These are phyloP conservation scores for Microcebus tavaratra DNA, from an alignment of 2,113 vertebrate genomes.

Conservation along the genomic window DNA sequence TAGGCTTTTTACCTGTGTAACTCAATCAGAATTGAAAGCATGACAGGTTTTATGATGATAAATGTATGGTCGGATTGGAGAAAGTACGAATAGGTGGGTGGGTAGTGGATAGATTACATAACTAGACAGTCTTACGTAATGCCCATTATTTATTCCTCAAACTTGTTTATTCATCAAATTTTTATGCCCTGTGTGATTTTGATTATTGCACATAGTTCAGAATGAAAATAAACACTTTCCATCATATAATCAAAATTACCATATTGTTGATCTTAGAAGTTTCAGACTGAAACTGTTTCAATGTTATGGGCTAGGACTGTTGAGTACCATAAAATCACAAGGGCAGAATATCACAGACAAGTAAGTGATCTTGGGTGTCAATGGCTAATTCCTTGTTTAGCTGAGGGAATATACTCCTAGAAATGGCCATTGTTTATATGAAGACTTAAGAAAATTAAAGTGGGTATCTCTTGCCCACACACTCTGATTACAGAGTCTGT, in stretches of 20 bases:
- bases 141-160: constrained; percentile 22
- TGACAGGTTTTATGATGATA: constrained; percentile 71
- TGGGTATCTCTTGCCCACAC: background rate
- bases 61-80: constrained; percentile 40
- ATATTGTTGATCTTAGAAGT: background rate
- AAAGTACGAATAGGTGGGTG: constrained; percentile 11
- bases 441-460: constrained; percentile 27
- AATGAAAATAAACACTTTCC: background rate
- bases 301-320: background rate
- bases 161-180: background rate
- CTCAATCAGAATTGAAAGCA: constrained; percentile 67
- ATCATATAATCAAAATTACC: background rate
- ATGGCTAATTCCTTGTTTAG: background rate
- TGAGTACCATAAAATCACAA: background rate
- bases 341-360: background rate
- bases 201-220: background rate
- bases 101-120: constrained; percentile 31
- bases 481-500: background rate
- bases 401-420: background rate
- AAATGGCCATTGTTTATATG: background rate
- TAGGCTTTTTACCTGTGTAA: constrained; percentile 73
- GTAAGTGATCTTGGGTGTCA: background rate
- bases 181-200: background rate
- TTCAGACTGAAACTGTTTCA: constrained; percentile 8
- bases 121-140: constrained; percentile 60